phyloP scores from a whole-genome alignment of 2,888 invertebrate genomes.

The Sturmia bella region DNA sequence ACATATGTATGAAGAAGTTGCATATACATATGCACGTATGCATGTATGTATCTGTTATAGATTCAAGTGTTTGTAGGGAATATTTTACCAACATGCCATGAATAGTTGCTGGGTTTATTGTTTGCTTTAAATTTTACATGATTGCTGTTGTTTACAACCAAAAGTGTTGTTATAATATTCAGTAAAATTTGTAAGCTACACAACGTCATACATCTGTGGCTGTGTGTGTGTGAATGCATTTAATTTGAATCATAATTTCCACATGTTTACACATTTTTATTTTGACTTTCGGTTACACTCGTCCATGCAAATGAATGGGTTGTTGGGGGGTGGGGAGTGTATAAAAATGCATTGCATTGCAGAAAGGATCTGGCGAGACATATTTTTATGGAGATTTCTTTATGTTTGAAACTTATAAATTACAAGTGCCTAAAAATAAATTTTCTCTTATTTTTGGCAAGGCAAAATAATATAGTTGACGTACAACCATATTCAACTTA shows the following conservation, averaged over 20 bases:
- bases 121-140: constrained; percentile 11
- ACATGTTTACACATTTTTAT: constrained; percentile 30
- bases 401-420: background rate
- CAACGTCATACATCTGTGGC: background rate
- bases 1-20: too few species aligned
- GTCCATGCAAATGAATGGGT: background rate
- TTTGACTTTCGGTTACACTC: background rate
- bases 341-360: too few species aligned
- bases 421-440: constrained; percentile 57
- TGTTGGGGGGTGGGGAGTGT: background rate
- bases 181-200: background rate
- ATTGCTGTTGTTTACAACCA: constrained; percentile 64
- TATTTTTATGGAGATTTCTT: too few species aligned
- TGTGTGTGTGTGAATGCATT: constrained; percentile 4
- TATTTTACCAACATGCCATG: constrained; percentile 75
- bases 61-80: constrained; percentile 1
- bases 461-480: constrained; percentile 19
- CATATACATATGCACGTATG: background rate
- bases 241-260: constrained; percentile 51
- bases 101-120: constrained; percentile 74
- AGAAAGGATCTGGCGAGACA: too few species aligned
- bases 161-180: constrained; percentile 46
- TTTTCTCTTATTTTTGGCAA: constrained; percentile 58
- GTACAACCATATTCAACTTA: constrained; percentile 37
- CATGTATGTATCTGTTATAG: background rate